phyloP scores from a whole-genome alignment of 1,140 invertebrate genomes.

The Phthorimaea operculella region DNA sequence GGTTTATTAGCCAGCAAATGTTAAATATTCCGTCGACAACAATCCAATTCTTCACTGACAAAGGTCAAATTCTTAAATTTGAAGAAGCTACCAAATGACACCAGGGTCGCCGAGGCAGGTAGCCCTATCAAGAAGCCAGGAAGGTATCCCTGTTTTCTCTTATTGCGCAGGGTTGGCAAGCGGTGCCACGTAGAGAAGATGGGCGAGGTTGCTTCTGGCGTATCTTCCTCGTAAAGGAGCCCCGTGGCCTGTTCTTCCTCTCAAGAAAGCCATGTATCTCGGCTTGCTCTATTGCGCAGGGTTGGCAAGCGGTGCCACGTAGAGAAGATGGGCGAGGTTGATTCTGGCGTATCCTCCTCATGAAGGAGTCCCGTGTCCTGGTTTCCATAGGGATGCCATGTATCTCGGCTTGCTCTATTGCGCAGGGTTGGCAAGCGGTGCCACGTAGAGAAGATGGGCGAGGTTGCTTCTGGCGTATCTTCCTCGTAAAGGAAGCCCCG shows the following conservation, averaged over 20 bases:
- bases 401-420: slow-evolving; percentile 11
- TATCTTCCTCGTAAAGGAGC: slow-evolving; percentile 65
- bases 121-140: no score
- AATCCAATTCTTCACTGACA: no score
- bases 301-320: slow-evolving; percentile 37
- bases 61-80: no score
- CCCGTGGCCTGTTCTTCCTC: slow-evolving; percentile 76
- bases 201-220: slow-evolving; percentile 50
- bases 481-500: slow-evolving; percentile 69
- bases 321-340: slow-evolving; percentile 34
- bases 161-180: slow-evolving; percentile 21
- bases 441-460: slow-evolving; percentile 45
- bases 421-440: slow-evolving; percentile 26
- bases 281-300: slow-evolving; percentile 14
- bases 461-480: slow-evolving; percentile 53
- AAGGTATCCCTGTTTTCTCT: no score
- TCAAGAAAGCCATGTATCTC: slow-evolving; percentile 72
- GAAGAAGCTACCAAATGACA: no score
- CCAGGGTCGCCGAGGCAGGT: no score
- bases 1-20: no score
- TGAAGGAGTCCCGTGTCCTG: no score
- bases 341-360: no score
- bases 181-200: slow-evolving; percentile 46
- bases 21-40: no score
- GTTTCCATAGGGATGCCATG: no score